These are phyloP conservation scores for Etheostoma cragini DNA, from an alignment of 2,113 vertebrate species.

Conservation along the genomic window DNA sequence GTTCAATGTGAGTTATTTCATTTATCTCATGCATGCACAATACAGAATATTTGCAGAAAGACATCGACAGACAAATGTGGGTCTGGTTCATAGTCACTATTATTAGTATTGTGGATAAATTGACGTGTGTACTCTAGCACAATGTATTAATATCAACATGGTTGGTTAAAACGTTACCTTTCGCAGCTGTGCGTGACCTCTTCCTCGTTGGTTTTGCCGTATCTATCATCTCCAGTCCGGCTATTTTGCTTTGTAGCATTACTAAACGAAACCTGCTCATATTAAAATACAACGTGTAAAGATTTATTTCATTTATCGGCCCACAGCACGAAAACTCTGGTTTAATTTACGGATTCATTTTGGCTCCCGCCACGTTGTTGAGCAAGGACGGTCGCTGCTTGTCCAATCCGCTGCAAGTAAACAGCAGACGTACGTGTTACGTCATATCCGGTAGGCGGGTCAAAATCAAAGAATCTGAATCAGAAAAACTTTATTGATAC, in stretches of 20 bases:
- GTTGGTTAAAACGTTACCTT: constrained; percentile 39
- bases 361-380: constrained; percentile 53
- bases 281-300: accelerated
- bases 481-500: too few relatives aligned
- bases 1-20: neutral
- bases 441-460: constrained; percentile 49
- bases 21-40: neutral
- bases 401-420: constrained; percentile 59
- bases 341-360: constrained; percentile 14
- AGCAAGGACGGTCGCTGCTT: neutral
- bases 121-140: neutral
- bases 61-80: too few relatives aligned
- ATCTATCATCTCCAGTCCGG: constrained; percentile 16
- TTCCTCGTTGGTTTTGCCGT: constrained; percentile 48
- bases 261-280: constrained; percentile 61
- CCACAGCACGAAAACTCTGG: neutral
- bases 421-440: accelerated
- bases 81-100: neutral
- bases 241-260: constrained; percentile 38
- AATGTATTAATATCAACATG: neutral
- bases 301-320: neutral
- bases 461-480: neutral
- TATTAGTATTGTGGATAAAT: neutral
- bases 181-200: constrained; percentile 47
- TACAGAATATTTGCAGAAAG: neutral